Base-by-base conservation (phyloP, 1,140 invertebrate genomes). In the Euura saliciscinereae region DNA sequence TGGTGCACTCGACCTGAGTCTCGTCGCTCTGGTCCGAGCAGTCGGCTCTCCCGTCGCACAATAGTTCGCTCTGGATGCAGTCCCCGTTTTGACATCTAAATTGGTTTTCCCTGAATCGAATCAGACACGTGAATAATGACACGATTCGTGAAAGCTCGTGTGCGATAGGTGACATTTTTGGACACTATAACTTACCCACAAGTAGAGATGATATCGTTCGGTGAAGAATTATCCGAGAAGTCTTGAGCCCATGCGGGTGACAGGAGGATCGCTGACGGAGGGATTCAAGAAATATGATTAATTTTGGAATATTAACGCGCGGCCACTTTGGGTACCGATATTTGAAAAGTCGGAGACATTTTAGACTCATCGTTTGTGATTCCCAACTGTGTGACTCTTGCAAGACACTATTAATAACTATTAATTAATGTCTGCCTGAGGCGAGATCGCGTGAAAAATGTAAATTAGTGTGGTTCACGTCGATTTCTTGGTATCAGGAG, bases 21-120 rank as follows among this genome's bases (percentile, higher is more conserved):
- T 94, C 93, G 74, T 94, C 93, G 2, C 89, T 91, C 1, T 82
- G 77, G 65, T 90, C 90, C 0, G 76, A 79, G 70, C 91, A 92
- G 75, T 92, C 82, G 4, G 86, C 76, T 6, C 77, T 74, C 2
- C 91, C 91, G 71, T 92, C 89, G 72, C 91, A 92, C 44, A 85
- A 71, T 11, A 75, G 70, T 42, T 80, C 79, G n/a, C 74, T 72
- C 3, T 69, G 6, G 75, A 88, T 87, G 45, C 84, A 87, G 0
- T 86, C 68, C 13, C 84, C 84, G 68, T 81, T 79, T 4, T 71
- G n/a, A 46, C 87, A 88, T 73, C 72, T 73, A 71, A 84, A 87
- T 71, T 76, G 80, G 2, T 81, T 7, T n/a, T 59, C 51, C 13
- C 51, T 59, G 51, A 8, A 8, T 8, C n/a, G n/a, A 59, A 5